Evolutionary conservation across 92 coral and sea anemone genomes (phyloP).

Genomic region (Siderastrea siderea): DNA sequence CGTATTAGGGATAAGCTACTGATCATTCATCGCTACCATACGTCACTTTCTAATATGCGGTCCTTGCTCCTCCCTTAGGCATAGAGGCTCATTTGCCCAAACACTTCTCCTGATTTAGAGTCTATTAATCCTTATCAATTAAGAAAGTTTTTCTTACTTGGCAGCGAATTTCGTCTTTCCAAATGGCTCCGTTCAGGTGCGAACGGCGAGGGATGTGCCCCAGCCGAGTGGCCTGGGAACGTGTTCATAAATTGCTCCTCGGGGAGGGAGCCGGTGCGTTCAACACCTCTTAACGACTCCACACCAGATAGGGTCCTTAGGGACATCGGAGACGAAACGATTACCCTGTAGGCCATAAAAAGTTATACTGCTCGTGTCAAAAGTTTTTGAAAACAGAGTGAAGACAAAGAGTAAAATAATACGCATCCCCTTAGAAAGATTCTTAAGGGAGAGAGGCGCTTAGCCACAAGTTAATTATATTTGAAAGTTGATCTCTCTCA

Average conservation of each 20-base stretch:
- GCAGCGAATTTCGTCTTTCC: constrained; percentile 44
- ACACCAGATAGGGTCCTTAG: constrained; percentile 67
- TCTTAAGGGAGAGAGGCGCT: background rate
- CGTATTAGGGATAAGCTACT: no score
- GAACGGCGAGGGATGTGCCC: constrained; percentile 33
- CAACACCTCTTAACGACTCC: constrained; percentile 52
- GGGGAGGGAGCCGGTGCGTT: constrained; percentile 75
- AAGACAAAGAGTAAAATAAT: background rate
- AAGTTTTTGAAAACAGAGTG: background rate
- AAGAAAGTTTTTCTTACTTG: constrained; percentile 45
- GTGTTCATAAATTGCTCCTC: constrained; percentile 54
- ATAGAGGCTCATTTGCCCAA: no score
- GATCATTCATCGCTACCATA: no score
- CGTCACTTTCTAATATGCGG: no score
- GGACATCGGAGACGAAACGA: constrained; percentile 74
- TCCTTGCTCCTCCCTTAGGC: no score
- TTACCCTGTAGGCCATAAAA: constrained; percentile 37
- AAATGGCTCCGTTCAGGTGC: constrained; percentile 15
- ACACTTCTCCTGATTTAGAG: no score
- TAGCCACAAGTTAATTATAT: no score
- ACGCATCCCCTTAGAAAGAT: no score
- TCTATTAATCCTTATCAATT: background rate
- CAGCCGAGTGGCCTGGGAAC: constrained; percentile 34
- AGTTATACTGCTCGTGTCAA: background rate
- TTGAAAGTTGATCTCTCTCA: no score